Evolutionary conservation across 2,888 invertebrate species (phyloP), one percentile per base, ranked within the genome.

Genomic region (Portevinia maculata): DNA sequence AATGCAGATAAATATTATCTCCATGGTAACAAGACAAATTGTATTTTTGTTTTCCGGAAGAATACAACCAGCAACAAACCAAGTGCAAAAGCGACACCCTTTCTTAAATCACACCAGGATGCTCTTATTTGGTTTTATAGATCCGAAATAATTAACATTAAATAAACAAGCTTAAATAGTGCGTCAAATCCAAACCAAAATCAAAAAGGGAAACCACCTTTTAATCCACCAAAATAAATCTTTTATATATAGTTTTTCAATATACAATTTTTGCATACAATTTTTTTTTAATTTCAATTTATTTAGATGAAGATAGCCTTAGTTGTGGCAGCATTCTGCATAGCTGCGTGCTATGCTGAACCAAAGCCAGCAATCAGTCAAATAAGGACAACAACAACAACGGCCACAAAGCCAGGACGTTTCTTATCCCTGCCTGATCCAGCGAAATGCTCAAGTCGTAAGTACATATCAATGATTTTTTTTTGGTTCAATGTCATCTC

Each of bases 361-460:
- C 92, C 93, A 84, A 91, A 91, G 84, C 91, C 92, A 65, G 93
- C 92, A 64, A 92, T 93, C 88, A 88, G 88, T 83, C 88, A 88
- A 90, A 92, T 91, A 84, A 94, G 94, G 85, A 94, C 94, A 88
- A 92, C 92, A 86, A 92, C 93, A 79, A 89, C 89, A 76, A 89
- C 92, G 87, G 92, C 89, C 84, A 94, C 93, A 87, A 94, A 95
- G 89, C 96, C 96, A 11, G 96, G 96, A 88, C 92, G 97, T 87
- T 96, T 97, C 92, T 93, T 97, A 85, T 94, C 96, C 57, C 93
- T 97, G 86, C 97, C 97, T 50, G 92, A 93, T 84, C 93, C 96
- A 81, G 93, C 95, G 89, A 97, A 97, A 92, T 97, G 97, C 91
- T 93, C 96, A 84, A 94, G 92, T 91, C 94, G 96, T 97, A 92